Base-by-base conservation (phyloP, 2,888 invertebrate genomes). In the Augiades crinisus region DNA sequence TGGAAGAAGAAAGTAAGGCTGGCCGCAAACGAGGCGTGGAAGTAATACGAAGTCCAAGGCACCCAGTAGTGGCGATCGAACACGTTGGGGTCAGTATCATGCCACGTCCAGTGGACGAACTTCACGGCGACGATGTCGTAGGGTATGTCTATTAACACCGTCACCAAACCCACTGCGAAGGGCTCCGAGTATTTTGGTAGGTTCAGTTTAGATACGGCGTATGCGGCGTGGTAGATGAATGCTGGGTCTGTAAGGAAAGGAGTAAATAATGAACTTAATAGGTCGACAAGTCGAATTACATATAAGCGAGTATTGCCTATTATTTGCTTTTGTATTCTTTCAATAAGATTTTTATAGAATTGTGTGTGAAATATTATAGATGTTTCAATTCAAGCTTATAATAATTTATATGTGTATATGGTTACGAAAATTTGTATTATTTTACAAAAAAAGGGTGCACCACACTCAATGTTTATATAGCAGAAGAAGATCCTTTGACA, bases 41-140 rank as follows among this genome's bases (percentile, higher is more conserved):
- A 96, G 70, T 95, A 95, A 78, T 95, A 96, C 0, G 95, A 95
- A 69, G 94, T 95, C 94, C 94, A 95, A 0, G 96, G 96, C 14
- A 96, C 95, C 93, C 94, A 95, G 77, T 95, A 95, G 75, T 93
- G 93, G 31, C 95, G 90, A 71, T 95, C 95, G 58, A 72, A 81
- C 75, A 94, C 90, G 64, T 93, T 93, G 3, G 93, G 93, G 72
- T 94, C 93, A 0, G 94, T 94, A 67, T 93, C 93, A 62, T 96
- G 95, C 96, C 96, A 96, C 1, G 94, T 94, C 95, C 95, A 96
- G 82, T 95, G 95, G 10, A 95, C 80, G 70, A 94, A 93, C 73
- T 95, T 95, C 7, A 95, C 93, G 0, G 94, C 92, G 53, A 94
- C 92, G 44, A 96, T 94, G 68, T 96, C 95, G 70, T 95, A 95